A percentile compares a stretch with the other conserved stretches of the same genome.
Evolutionary conservation across 2,888 invertebrate species (phyloP).

Genomic region (Lasioglossum vierecki): DNA sequence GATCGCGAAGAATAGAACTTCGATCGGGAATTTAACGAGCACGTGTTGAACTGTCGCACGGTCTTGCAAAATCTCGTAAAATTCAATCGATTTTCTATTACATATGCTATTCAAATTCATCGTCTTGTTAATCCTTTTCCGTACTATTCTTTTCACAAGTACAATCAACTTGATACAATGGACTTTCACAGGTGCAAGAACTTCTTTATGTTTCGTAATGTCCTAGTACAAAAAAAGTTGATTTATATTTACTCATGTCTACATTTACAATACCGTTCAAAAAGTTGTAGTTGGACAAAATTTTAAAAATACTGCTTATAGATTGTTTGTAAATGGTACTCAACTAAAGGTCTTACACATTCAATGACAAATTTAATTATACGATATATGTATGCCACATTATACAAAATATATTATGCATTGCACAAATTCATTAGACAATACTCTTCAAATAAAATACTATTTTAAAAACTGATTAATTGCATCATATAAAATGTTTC

Average conservation of each 20-base stretch:
- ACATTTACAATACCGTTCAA: neutral
- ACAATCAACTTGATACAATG: neutral
- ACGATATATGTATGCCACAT: too few species aligned
- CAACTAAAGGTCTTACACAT: too few species aligned
- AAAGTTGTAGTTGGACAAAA: too few species aligned
- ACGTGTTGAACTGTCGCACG: slow-evolving; percentile 15
- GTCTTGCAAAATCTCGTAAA: slow-evolving; percentile 23
- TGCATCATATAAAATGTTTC: too few species aligned
- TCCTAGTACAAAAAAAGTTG: neutral
- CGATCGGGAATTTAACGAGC: slow-evolving; percentile 52
- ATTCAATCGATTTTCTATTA: neutral
- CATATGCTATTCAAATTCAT: neutral
- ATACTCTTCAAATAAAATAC: too few species aligned
- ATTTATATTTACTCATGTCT: neutral
- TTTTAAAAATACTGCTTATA: too few species aligned
- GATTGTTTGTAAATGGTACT: too few species aligned
- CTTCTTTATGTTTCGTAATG: neutral
- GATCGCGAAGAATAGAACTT: slow-evolving; percentile 60
- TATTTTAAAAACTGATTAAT: too few species aligned
- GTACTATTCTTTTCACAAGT: neutral
- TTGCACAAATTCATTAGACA: too few species aligned
- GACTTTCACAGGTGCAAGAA: neutral
- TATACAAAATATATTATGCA: too few species aligned
- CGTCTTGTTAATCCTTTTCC: neutral
- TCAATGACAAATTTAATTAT: too few species aligned